Evolutionary conservation across 2,888 invertebrate species (phyloP), one percentile per base, ranked within the genome.

Genomic region (Sepioteuthis lessoniana): DNA sequence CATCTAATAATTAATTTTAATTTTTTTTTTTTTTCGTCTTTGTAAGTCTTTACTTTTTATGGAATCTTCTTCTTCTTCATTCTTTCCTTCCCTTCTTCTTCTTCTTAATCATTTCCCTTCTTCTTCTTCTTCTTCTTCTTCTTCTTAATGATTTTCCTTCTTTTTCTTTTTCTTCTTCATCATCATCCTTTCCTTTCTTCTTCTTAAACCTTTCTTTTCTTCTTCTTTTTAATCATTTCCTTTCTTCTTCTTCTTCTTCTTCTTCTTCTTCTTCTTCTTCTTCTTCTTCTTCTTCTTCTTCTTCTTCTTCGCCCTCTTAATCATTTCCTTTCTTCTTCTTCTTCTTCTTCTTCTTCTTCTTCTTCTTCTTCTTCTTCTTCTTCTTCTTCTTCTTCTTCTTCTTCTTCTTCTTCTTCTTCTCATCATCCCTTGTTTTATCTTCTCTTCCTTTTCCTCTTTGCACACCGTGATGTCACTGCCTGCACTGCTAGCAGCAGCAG

Each of bases 401-500:
- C 25, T 25, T 21, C 55, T 28, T 42, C 16, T 76, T 76, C 76
- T 35, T 8, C 4, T 35, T 76, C n/a, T 16, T 16, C 16, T 35
- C n/a, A 13, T 76, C n/a, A n/a, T 76, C 25, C n/a, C 10, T 13
- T 35, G 16, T 76, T 76, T n/a, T n/a, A 76, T 76, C 76, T 35
- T 13, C 76, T 76, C n/a, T 76, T 76, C n/a, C 76, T 76, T 76
- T 35, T 76, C 76, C 76, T 16, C 76, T 76, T 76, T 76, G 76
- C 76, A 16, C n/a, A 76, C 76, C 35, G 76, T 76, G 76, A 76
- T 76, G 76, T 76, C 76, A 76, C 76, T 76, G 76, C 76, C 76
- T 76, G 76, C 76, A 76, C n/a, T 35, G 76, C 76, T 76, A 76
- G 76, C 76, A 76, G 76, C 76, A 76, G 76, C 76, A 76, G 76